Evolutionary conservation across 1,140 invertebrate genomes (phyloP).

Genomic region (Holotrichia oblita): DNA sequence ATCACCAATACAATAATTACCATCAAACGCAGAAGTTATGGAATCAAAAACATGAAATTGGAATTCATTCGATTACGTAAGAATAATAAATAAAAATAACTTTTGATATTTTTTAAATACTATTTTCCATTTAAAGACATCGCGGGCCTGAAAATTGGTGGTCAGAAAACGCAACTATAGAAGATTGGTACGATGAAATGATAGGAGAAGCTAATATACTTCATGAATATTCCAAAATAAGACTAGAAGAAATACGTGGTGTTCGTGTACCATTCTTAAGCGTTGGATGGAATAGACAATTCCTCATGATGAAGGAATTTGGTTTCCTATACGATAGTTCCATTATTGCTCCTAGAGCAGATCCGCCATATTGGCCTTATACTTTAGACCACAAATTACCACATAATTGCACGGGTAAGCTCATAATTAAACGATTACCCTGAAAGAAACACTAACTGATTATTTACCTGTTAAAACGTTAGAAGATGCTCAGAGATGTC

Average conservation of each 20-base stretch:
- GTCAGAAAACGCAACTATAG: conserved; percentile 84
- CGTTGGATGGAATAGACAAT: conserved; percentile 88
- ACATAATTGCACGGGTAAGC: conserved; percentile 60
- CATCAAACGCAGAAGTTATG: conserved; percentile 83
- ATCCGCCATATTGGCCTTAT: conserved; percentile 86
- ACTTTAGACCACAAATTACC: conserved; percentile 83
- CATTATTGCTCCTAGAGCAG: conserved; percentile 75
- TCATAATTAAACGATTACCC: not conserved
- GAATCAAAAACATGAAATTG: conserved; percentile 87
- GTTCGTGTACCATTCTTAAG: conserved; percentile 81
- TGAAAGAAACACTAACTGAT: no score
- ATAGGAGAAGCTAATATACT: conserved; percentile 87
- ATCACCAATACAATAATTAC: conserved; percentile 86
- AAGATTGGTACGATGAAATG: conserved; percentile 92
- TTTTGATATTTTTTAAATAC: no score
- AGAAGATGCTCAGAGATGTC: conserved; percentile 70
- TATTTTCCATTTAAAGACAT: conserved; percentile 73
- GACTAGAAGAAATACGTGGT: conserved; percentile 81
- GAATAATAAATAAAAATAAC: conserved; percentile 45
- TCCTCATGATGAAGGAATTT: conserved; percentile 89
- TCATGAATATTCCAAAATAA: conserved; percentile 78
- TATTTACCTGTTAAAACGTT: not conserved
- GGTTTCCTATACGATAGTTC: conserved; percentile 86
- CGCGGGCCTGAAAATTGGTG: conserved; percentile 85
- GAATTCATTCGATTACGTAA: conserved; percentile 86